Percentiles rank a stretch among this genome's conserved stretches.
These are phyloP conservation scores for Altica lythri DNA, from an alignment of 2,888 invertebrate genomes.

Conservation along the genomic window DNA sequence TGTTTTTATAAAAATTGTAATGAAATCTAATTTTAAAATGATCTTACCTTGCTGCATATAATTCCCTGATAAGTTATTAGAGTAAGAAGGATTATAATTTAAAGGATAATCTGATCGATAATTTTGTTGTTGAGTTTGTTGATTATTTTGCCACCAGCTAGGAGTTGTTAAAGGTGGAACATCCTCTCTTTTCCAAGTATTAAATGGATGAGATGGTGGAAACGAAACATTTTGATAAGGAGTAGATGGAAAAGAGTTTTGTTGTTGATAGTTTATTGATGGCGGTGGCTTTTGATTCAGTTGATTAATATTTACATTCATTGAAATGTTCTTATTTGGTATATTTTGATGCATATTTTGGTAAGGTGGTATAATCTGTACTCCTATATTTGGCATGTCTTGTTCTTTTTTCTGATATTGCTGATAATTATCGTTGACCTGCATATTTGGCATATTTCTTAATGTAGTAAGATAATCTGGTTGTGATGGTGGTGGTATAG, in stretches of 20 bases:
- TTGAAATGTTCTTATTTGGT: conserved; percentile 11
- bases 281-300: conserved; percentile 23
- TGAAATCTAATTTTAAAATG: too few species aligned
- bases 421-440: conserved; percentile 33
- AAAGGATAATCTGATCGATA: conserved; percentile 24
- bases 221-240: conserved; percentile 35
- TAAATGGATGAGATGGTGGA: conserved; percentile 37
- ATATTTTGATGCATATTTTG: conserved; percentile 27
- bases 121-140: conserved; percentile 23
- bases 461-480: conserved; percentile 45
- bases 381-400: conserved; percentile 24
- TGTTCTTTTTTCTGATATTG: conserved; percentile 36
- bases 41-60: conserved; percentile 25
- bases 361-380: conserved; percentile 33
- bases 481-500: conserved; percentile 35
- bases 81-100: conserved; percentile 24
- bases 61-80: conserved; percentile 16
- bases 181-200: conserved; percentile 37
- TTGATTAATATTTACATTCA: conserved; percentile 20
- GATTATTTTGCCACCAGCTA: conserved; percentile 35
- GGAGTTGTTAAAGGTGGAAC: conserved; percentile 26
- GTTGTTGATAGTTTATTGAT: too few species aligned
- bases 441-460: conserved; percentile 44
- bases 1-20: too few species aligned
- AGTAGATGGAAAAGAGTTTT: conserved; percentile 16